Evolutionary conservation across 2,797 vertebrate species (phyloP), one percentile per base, ranked within the genome.

Genomic region (Paramormyrops hopkinsi): DNA sequence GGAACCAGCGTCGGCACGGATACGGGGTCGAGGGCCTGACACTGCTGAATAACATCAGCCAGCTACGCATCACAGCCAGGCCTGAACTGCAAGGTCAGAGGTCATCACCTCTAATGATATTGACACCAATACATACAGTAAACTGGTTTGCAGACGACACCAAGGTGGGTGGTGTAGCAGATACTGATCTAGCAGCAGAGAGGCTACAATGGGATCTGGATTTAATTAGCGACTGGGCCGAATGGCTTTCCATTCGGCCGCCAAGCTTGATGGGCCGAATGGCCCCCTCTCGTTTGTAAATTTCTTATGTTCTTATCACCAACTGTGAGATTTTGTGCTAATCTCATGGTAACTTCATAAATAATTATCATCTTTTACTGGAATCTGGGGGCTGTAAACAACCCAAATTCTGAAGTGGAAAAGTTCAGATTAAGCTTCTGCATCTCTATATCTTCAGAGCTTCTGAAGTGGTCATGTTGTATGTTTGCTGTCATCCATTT

Each of bases 61-160:
- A 94, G 88, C 93, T 97, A 79, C 90, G 94, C 22, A 93, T 97
- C 90, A 96, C 93, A 33, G 93, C 95, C 14, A 95, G 92, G 90
- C 94, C 95, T 62, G 94, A 96, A 85, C 90, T 95, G 19, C 95
- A 95, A 93, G 97, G 97, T 96, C 59, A 93, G 94, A 65, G 14
- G 79, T 82, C 54, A 56, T 17, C 41, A 29, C 29, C 29, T 29
- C 29, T 29, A 29, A 29, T 29, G 29, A 29, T 29, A 29, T 29
- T 29, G 29, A 29, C 29, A 29, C 29, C 29, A 29, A 29, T 29
- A 29, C 29, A 29, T 29, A 29, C 29, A 29, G 29, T 29, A 29
- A 29, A 29, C 29, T 29, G 29, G 29, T 29, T 29, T 29, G 29
- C 29, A 29, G 29, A 29, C 29, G 29, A 29, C 29, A 29, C 29